phyloP scores from a whole-genome alignment of 2,113 vertebrate species.

The Vulpes ferrilata region DNA sequence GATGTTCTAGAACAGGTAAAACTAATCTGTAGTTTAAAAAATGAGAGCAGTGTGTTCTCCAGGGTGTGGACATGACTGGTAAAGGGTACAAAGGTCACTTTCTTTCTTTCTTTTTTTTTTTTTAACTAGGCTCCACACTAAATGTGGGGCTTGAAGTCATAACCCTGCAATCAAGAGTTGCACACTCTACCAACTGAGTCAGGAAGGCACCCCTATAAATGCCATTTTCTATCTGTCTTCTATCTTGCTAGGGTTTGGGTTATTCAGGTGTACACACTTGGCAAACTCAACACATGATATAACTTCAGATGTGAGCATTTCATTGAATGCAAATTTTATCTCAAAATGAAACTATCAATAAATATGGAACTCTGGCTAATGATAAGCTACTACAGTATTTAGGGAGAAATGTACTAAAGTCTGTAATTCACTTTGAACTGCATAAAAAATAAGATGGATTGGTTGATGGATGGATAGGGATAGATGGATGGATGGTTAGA shows the following conservation, averaged over 20 bases:
- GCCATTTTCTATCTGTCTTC: background rate
- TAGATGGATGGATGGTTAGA: background rate
- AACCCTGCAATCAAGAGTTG: background rate
- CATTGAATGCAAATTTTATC: background rate
- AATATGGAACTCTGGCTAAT: conserved; percentile 34
- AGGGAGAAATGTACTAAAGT: background rate
- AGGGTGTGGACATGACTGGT: background rate
- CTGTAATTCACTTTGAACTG: background rate
- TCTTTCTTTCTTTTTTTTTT: background rate
- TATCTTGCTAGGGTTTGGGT: background rate
- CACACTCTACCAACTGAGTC: background rate
- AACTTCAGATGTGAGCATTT: background rate
- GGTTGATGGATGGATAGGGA: background rate
- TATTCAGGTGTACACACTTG: background rate
- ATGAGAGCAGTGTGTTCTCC: background rate
- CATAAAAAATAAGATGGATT: conserved; percentile 23
- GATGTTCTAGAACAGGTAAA: background rate
- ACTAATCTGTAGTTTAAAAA: background rate
- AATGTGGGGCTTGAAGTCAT: background rate
- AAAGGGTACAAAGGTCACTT: background rate
- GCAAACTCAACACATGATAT: background rate
- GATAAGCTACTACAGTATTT: background rate
- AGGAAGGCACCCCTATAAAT: background rate
- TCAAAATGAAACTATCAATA: conserved; percentile 7
- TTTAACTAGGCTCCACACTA: background rate